These are phyloP conservation scores for Bicyclus anynana DNA, from an alignment of 1,140 invertebrate genomes.

Conservation along the genomic window DNA sequence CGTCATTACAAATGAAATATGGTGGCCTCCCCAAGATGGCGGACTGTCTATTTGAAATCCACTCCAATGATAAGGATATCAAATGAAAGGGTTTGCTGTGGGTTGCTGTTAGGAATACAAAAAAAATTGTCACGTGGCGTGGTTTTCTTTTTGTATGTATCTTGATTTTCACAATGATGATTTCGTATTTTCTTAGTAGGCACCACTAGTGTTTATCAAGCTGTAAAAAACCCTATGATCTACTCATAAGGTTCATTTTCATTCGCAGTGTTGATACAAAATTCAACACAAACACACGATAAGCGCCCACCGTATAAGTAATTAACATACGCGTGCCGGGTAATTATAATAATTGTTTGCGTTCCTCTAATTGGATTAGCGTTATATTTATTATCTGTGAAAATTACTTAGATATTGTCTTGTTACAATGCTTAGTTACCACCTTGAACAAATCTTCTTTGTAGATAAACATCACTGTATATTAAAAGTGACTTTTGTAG, in stretches of 20 bases:
- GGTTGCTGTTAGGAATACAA: too few species aligned
- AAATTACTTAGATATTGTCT: not conserved
- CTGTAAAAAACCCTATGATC: not conserved
- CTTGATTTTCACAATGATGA: too few species aligned
- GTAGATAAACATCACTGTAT: too few species aligned
- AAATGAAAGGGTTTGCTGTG: too few species aligned
- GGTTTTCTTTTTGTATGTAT: too few species aligned
- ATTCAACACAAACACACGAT: not conserved
- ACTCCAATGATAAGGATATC: too few species aligned
- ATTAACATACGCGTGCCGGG: constrained; percentile 22
- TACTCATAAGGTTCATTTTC: not conserved
- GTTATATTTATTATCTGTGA: constrained; percentile 7
- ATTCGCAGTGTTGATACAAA: not conserved
- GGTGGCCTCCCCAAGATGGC: too few species aligned
- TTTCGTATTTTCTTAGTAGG: too few species aligned
- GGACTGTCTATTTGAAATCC: too few species aligned
- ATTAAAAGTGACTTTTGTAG: too few species aligned
- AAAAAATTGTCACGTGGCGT: too few species aligned
- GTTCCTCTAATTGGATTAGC: constrained; percentile 15
- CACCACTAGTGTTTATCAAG: not conserved
- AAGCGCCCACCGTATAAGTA: constrained; percentile 3
- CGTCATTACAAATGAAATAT: too few species aligned
- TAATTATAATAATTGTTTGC: constrained; percentile 23
- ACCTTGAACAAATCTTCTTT: not conserved
- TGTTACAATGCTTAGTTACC: not conserved